Evolutionary conservation across 2,113 vertebrate species (phyloP), one percentile per base, ranked within the genome.

Genomic region (Thinocorus orbignyianus): DNA sequence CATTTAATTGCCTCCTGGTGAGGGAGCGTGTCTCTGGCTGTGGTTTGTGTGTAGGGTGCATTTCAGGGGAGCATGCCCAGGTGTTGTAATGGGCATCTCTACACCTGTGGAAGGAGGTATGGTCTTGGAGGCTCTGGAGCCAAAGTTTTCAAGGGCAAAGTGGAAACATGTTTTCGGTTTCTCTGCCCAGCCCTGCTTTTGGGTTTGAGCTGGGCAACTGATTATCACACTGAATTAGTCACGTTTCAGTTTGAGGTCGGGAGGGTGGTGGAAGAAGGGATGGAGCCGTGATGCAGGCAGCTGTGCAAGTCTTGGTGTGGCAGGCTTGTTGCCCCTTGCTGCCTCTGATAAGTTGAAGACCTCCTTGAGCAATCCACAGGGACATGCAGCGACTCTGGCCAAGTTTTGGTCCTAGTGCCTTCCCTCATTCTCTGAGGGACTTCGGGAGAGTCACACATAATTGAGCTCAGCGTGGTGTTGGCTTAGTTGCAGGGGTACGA

Each of bases 331-430:
- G 52, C 33, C 55, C 42, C 33, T 79, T 48, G 62, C 22, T 52
- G 18, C 49, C 57, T n/a, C 24, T 81, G 70, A 31, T 23, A 7
- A n/a, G 61, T 5, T 39, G 35, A 28, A 81, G 68, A 74, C 52
- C 26, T 46, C 52, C 31, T 17, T n/a, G 52, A 61, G 44, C 58
- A 85, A 44, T 49, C 55, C 0, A 0, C 19, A 25, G 71, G 48
- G 48, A 35, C 1, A 1, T 20, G 13, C 30, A 35, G 44, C 0
- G 0, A 66, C 30, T 73, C 46, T 0, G 0, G 26, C 60, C 42
- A 52, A 12, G n/a, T 76, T 79, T 78, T 72, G 70, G 33, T 91
- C 49, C 49, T 57, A n/a, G n/a, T 0, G 0, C 26, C 94, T 95
- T 39, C 57, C 37, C 22, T 64, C 3, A 0, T 92, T 90, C 58